Base-by-base conservation (phyloP, 2,113 vertebrate species). In the Lepidothrix coronata region DNA sequence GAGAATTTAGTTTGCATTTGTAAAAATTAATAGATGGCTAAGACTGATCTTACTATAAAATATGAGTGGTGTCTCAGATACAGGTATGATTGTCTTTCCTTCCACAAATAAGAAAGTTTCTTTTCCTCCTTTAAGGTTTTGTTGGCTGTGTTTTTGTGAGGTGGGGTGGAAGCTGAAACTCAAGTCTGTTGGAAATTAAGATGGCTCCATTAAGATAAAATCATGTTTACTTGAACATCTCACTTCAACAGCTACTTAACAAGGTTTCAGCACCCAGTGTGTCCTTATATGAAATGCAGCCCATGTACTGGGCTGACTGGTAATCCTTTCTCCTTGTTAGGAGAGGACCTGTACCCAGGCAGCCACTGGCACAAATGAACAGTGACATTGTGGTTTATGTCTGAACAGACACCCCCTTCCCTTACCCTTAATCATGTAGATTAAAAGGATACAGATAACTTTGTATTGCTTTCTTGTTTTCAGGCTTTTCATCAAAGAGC, bases 401-500 rank as follows among this genome's bases (percentile, higher is more conserved):
- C n/a, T 82, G 82, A 51, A 15, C 20, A 63, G 61, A 41, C 16
- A 41, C 31, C 24, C 24, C 43, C 54, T 35, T 35, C 55, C 23
- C 28, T 10, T 65, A 1, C 14, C 27, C 48, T 54, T 23, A 46
- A 24, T 43, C 1, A 0, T 20, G 30, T 51, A 66, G 21, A 15
- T 41, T 68, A 67, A 28, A 54, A 79, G 24, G 31, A 62, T 58
- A 35, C 25, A 27, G 20, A 22, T 90, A 33, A 96, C 27, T 84
- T 80, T 68, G 28, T 75, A 13, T 68, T 76, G 13, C 54, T 92
- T 77, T 96, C 59, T 91, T 85, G 9, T 75, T 95, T 96, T 79
- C 82, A 98, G 97, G 65, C 23, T 96, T 76, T 91, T 98, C 46
- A 96, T 99, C 88, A 98, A 98, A 93, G 92, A 99, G 39, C 98